Evolutionary conservation across 2,888 invertebrate species (phyloP), one percentile per base, ranked within the genome.

Genomic region (Lepidochitona cinerea): DNA sequence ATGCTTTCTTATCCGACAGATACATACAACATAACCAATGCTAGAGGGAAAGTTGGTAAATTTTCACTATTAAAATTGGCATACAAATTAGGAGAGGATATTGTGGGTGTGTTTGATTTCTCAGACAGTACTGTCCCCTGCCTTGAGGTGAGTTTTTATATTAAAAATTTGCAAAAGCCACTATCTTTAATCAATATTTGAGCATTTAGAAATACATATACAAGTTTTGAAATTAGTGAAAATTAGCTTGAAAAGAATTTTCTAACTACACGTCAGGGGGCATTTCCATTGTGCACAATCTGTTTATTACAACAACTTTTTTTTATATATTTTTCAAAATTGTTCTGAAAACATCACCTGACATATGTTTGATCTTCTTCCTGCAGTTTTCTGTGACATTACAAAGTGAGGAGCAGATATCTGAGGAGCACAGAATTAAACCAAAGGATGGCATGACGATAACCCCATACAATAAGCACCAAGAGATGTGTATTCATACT

Each of bases 71-170:
- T 98, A 87, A 99, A 98, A 91, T 95, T 96, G 80, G 95, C 96
- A 0, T 99, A 97, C 90, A 97, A 97, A 91, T 92, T 99, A 3
- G 99, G 99, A 14, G 99, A 99, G 91, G 99, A 99, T 87, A 97
- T 99, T 85, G 95, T 98, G 73, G 99, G 98, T 18, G 96, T 97
- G 9, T 95, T 99, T 90, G 98, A 98, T 90, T 99, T 99, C 89
- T 94, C 95, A 1, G 95, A 95, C 75, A 95, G 96, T 2, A 95
- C 95, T 75, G 96, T 98, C 4, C 95, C 95, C 36, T 98, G 98
- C 91, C 95, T 97, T 86, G 97, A 98, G 93, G 95, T 95, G 7
- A 49, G 23, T n/a, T n/a, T n/a, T n/a, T n/a, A n/a, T n/a, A n/a
- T n/a, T n/a, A n/a, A n/a, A n/a, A n/a, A n/a, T n/a, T n/a, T n/a